These are phyloP conservation scores for Disparrhopalites patrizii DNA, from an alignment of 2,888 invertebrate species.

Conservation along the genomic window DNA sequence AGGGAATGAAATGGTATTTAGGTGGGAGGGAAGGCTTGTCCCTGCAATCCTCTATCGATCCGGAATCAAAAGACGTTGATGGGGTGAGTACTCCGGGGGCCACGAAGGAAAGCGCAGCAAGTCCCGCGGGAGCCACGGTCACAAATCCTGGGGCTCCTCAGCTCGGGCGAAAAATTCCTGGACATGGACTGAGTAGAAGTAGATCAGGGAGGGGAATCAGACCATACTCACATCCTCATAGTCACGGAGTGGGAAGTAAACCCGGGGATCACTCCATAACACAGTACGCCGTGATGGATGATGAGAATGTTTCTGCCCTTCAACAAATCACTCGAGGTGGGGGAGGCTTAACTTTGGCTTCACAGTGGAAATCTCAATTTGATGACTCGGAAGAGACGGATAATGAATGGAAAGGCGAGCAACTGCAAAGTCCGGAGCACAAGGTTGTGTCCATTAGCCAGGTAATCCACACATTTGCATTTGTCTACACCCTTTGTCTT, in stretches of 20 bases:
- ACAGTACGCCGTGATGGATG: slow-evolving; percentile 88
- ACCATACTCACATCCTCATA: slow-evolving; percentile 47
- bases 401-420: slow-evolving; percentile 88
- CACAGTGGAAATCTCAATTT: slow-evolving; percentile 94
- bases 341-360: slow-evolving; percentile 70
- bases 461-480: slow-evolving; percentile 28
- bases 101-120: slow-evolving; percentile 20
- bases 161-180: slow-evolving; percentile 36
- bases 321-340: slow-evolving; percentile 88
- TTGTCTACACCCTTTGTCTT: background rate
- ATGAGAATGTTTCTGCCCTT: slow-evolving; percentile 82
- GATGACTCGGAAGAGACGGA: slow-evolving; percentile 92
- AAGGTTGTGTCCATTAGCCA: slow-evolving; percentile 47
- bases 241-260: slow-evolving; percentile 37
- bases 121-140: slow-evolving; percentile 25
- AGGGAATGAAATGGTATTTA: background rate
- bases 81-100: slow-evolving; percentile 17
- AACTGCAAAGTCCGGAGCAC: slow-evolving; percentile 60
- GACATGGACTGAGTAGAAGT: slow-evolving; percentile 47
- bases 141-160: slow-evolving; percentile 42
- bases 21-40: slow-evolving; percentile 45
- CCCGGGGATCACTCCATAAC: slow-evolving; percentile 73
- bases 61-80: slow-evolving; percentile 46
- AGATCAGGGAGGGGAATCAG: slow-evolving; percentile 44
- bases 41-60: slow-evolving; percentile 47